phyloP scores from a whole-genome alignment of 2,888 invertebrate genomes.

The Pterobdella sp. region DNA sequence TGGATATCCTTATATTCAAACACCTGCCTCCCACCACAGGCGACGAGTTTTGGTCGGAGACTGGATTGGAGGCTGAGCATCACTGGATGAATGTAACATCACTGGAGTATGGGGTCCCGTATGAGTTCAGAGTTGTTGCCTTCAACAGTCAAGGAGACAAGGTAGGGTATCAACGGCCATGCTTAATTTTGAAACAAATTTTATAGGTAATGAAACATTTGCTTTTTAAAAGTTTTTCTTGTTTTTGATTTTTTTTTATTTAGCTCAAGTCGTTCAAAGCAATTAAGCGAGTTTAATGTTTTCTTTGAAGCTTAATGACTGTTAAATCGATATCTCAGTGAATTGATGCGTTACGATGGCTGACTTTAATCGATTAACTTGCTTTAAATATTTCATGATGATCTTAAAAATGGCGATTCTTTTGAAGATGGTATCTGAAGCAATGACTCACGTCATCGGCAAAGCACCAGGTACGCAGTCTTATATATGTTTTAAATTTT shows the following conservation, averaged over 20 bases:
- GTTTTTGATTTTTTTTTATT: neutral
- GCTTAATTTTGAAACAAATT: too few relatives aligned
- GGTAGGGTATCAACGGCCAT: neutral
- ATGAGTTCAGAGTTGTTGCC: slow-evolving; percentile 80
- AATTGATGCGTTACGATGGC: too few relatives aligned
- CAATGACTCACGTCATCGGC: neutral
- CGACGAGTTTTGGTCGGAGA: slow-evolving; percentile 62
- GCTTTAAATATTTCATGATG: too few relatives aligned
- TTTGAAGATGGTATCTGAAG: neutral
- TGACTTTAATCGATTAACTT: too few relatives aligned
- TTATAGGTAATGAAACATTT: too few relatives aligned
- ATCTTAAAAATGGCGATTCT: too few relatives aligned
- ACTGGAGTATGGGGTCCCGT: slow-evolving; percentile 70
- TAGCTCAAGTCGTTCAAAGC: neutral
- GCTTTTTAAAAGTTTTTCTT: neutral
- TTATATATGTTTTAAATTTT: neutral
- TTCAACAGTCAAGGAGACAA: slow-evolving; percentile 63
- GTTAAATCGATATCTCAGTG: too few relatives aligned
- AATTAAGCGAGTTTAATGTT: too few relatives aligned
- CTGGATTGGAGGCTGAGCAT: slow-evolving; percentile 56
- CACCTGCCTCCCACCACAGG: neutral
- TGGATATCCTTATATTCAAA: neutral
- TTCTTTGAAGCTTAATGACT: too few relatives aligned
- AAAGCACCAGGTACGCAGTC: neutral
- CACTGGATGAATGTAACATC: slow-evolving; percentile 60